Evolutionary conservation across 2,113 vertebrate genomes (phyloP).

Genomic region (Lamprotornis superbus): DNA sequence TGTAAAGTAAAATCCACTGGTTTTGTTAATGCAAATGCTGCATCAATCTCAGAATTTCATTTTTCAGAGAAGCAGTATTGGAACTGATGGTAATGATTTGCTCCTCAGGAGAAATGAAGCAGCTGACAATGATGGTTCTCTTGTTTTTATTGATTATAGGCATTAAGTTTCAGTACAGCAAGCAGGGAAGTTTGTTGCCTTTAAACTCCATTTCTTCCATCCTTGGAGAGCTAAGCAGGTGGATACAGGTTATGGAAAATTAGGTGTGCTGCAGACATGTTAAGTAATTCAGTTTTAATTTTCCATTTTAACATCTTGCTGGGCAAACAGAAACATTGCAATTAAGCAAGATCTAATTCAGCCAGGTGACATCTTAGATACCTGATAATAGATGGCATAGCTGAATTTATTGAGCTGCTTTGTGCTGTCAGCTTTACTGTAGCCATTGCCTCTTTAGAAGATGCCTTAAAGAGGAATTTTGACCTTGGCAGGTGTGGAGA

Average conservation of each 20-base stretch:
- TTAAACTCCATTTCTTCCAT: background rate
- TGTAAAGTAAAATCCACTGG: background rate
- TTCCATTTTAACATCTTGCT: background rate
- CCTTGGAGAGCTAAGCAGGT: background rate
- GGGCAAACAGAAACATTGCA: background rate
- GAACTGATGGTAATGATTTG: background rate
- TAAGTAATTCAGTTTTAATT: background rate
- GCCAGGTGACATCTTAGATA: background rate
- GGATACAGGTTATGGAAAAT: background rate
- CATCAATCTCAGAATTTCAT: background rate
- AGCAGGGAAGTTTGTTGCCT: background rate
- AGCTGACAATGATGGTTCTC: background rate
- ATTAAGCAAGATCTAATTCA: background rate
- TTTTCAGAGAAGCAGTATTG: background rate
- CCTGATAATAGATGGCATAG: background rate
- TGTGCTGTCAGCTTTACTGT: background rate
- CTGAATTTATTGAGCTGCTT: background rate
- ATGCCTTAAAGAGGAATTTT: background rate
- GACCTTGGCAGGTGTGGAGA: background rate
- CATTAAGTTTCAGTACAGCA: background rate
- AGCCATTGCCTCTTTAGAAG: background rate
- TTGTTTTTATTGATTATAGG: background rate
- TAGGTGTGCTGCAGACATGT: background rate
- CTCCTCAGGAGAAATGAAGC: background rate
- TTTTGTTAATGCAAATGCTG: background rate